Conservation (phyloP, 2,888 invertebrate species). For the Acrobasis repandana region DNA sequence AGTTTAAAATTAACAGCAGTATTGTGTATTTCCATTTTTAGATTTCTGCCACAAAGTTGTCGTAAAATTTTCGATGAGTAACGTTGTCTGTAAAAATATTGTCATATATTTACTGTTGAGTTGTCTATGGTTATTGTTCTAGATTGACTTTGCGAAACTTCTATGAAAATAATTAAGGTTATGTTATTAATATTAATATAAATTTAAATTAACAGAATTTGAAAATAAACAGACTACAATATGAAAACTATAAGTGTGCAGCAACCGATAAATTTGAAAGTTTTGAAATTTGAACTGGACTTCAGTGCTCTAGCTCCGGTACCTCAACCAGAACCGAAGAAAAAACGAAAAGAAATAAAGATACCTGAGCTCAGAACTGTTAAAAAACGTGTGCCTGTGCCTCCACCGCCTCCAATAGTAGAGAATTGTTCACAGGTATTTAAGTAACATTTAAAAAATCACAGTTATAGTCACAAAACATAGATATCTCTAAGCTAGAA, state of each 20-base stretch:
- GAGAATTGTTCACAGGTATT: slow-evolving; percentile 51
- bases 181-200: neutral
- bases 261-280: slow-evolving; percentile 71
- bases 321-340: slow-evolving; percentile 41
- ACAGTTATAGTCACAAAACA: no score
- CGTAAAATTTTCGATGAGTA: no score
- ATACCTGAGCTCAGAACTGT: slow-evolving; percentile 51
- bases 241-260: slow-evolving; percentile 70
- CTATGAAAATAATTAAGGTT: neutral
- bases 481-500: no score
- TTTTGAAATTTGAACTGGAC: slow-evolving; percentile 70
- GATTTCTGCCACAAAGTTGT: no score
- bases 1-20: no score
- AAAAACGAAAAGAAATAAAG: slow-evolving; percentile 55
- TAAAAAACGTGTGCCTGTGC: slow-evolving; percentile 51
- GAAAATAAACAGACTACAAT: slow-evolving; percentile 8
- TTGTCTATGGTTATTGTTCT: no score
- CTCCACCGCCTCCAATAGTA: slow-evolving; percentile 54
- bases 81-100: no score
- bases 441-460: no score
- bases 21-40: no score
- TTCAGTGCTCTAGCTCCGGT: slow-evolving; percentile 52
- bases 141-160: neutral
- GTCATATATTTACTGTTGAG: no score
- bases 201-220: no score